Conservation (phyloP, 23 tunicate species). For the Styela plicata region DNA sequence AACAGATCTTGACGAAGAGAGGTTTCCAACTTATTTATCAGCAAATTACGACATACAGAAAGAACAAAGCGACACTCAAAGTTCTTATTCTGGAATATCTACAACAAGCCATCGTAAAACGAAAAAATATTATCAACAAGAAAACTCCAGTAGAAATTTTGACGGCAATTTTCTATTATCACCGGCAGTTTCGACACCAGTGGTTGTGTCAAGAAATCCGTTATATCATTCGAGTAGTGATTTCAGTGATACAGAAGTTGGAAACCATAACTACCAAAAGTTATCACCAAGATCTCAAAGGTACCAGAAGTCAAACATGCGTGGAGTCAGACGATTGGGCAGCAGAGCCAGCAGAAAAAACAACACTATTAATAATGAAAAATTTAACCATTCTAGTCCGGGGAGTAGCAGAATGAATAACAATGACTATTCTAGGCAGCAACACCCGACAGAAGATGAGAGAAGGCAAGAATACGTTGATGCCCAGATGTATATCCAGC, state of each 20-base stretch:
- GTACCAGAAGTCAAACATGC: neutral
- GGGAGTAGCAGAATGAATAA: neutral
- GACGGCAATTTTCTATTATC: neutral
- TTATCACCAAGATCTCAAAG: neutral
- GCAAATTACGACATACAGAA: too few species aligned
- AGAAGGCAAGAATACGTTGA: neutral
- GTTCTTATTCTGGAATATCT: neutral
- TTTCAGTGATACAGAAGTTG: neutral
- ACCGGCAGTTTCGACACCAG: neutral
- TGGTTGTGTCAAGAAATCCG: neutral
- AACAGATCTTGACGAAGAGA: slow-evolving; percentile 10
- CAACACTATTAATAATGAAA: too few species aligned
- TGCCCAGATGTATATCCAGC: neutral
- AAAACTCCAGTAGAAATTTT: neutral
- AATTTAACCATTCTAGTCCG: neutral
- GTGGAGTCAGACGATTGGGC: neutral
- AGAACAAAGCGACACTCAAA: slow-evolving; percentile 9
- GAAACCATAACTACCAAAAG: too few species aligned
- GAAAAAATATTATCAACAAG: neutral
- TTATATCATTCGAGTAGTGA: too few species aligned
- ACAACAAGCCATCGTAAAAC: neutral
- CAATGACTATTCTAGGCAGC: neutral
- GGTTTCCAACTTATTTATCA: neutral
- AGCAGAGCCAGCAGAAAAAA: neutral
- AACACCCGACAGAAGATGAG: neutral